Percentiles rank a stretch among this genome's conserved stretches.
These are phyloP conservation scores for Prosapia bicincta DNA, from an alignment of 2,888 invertebrate species.

Conservation along the genomic window DNA sequence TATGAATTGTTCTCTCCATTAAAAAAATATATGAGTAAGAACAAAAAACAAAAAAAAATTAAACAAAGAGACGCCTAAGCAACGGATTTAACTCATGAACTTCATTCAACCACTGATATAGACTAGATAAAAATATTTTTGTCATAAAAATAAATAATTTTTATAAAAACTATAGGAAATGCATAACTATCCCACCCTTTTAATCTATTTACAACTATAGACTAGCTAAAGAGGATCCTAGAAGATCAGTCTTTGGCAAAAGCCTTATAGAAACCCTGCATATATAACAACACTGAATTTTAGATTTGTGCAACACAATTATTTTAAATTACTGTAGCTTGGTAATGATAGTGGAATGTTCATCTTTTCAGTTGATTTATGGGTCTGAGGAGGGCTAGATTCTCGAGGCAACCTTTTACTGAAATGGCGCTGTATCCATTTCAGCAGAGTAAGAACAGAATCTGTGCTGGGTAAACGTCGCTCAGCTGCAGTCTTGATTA, in stretches of 20 bases:
- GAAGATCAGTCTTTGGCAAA: neutral
- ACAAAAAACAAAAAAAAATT: neutral
- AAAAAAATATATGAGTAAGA: neutral
- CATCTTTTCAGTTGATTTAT: slow-evolving; percentile 15
- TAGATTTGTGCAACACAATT: neutral
- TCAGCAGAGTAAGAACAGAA: slow-evolving; percentile 83
- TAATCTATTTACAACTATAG: neutral
- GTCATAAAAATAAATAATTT: neutral
- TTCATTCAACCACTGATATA: neutral
- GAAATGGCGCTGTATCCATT: slow-evolving; percentile 86
- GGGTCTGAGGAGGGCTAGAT: slow-evolving; percentile 8
- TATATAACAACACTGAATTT: neutral
- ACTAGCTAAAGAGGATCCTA: neutral
- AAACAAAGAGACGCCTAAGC: neutral
- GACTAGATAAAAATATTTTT: neutral
- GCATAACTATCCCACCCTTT: neutral
- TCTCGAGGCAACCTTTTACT: slow-evolving; percentile 42
- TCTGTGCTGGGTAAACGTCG: slow-evolving; percentile 84
- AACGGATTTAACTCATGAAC: no score
- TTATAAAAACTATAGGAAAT: neutral
- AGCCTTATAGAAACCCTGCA: neutral
- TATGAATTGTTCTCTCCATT: neutral
- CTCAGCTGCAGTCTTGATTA: slow-evolving; percentile 83
- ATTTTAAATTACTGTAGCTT: neutral
- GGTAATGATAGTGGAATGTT: slow-evolving; percentile 21